phyloP scores from a whole-genome alignment of 2,113 vertebrate genomes.

The Stegostoma tigrinum region DNA sequence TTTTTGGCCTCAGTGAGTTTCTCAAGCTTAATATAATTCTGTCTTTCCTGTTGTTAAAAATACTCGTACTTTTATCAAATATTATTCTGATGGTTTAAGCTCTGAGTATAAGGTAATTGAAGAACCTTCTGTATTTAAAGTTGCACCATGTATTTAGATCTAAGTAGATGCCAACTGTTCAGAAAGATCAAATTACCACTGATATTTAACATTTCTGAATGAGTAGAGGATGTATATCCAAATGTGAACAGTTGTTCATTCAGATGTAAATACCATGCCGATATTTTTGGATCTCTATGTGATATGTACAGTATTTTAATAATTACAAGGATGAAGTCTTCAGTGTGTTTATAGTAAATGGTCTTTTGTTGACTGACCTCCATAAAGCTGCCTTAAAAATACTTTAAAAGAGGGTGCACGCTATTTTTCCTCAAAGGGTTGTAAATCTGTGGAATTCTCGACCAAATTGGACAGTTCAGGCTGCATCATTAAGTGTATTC shows the following conservation, averaged over 20 bases:
- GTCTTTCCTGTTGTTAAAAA: not conserved
- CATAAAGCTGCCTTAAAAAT: not conserved
- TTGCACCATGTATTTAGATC: not conserved
- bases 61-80: not conserved
- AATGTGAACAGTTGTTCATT: not conserved
- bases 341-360: not conserved
- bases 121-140: not conserved
- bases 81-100: not conserved
- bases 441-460: too few relatives aligned
- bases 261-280: constrained; percentile 18
- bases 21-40: not conserved
- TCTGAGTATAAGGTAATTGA: not conserved
- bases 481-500: too few relatives aligned
- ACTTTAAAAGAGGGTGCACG: not conserved
- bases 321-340: not conserved
- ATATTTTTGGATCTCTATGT: constrained; percentile 27
- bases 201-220: constrained; percentile 20
- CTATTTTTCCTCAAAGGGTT: too few relatives aligned
- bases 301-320: not conserved
- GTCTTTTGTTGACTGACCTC: not conserved
- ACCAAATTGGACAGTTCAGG: too few relatives aligned
- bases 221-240: not conserved
- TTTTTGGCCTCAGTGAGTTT: too few relatives aligned
- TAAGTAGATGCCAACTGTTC: constrained; percentile 7
- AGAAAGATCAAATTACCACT: constrained; percentile 16